phyloP scores from a whole-genome alignment of 1,140 invertebrate species.

The Campoletis sonorensis region DNA sequence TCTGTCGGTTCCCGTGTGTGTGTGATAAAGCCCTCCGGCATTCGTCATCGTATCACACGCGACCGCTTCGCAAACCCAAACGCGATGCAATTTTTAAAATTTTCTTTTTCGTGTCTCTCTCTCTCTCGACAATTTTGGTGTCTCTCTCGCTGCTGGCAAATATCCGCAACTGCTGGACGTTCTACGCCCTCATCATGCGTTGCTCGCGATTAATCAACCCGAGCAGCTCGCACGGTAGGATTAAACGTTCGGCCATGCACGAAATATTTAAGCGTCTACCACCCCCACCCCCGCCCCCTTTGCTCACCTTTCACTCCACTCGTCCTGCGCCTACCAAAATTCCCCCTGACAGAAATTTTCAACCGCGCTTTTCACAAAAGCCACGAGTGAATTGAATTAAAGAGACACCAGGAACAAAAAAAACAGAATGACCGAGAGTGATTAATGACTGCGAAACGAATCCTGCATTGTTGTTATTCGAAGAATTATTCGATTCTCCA shows the following conservation, averaged over 20 bases:
- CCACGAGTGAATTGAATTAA: constrained; percentile 38
- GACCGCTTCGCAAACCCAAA: constrained; percentile 31
- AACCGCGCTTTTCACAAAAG: constrained; percentile 2
- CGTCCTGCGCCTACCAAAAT: neutral
- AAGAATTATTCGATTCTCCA: too few species aligned
- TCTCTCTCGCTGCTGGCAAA: constrained; percentile 6
- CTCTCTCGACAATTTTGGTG: constrained; percentile 37
- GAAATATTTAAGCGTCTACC: constrained; percentile 37
- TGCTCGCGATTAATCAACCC: constrained; percentile 44
- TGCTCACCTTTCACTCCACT: neutral
- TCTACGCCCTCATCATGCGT: constrained; percentile 32
- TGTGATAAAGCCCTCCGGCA: constrained; percentile 56
- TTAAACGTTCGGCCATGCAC: constrained; percentile 41
- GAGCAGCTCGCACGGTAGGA: constrained; percentile 27
- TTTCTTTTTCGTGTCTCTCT: constrained; percentile 43
- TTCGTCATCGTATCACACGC: constrained; percentile 56
- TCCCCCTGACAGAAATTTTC: constrained; percentile 11
- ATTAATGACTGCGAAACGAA: constrained; percentile 23
- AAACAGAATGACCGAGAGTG: neutral
- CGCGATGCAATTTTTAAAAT: constrained; percentile 42
- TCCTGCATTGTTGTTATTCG: neutral
- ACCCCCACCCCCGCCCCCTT: neutral
- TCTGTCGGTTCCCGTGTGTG: constrained; percentile 17
- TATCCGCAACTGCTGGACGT: neutral
- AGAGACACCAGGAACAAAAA: neutral